Evolutionary conservation across 1,140 invertebrate genomes (phyloP).

Genomic region (Eupristina koningsbergeri): DNA sequence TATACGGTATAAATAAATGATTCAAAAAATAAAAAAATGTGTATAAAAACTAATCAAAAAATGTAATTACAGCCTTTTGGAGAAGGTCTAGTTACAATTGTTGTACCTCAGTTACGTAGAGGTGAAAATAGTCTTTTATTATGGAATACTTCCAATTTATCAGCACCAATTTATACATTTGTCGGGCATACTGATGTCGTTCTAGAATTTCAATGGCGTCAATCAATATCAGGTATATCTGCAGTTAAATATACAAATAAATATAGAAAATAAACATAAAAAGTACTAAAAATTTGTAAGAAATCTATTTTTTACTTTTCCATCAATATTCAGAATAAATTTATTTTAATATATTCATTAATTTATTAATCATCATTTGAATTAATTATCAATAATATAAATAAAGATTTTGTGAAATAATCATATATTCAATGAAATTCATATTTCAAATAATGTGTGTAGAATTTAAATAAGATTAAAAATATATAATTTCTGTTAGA

Average conservation of each 20-base stretch:
- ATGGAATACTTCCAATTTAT: slow-evolving; percentile 84
- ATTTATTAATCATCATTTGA: background rate
- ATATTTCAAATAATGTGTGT: no score
- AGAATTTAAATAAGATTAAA: no score
- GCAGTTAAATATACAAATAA: no score
- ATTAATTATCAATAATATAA: no score
- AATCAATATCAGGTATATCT: slow-evolving; percentile 76
- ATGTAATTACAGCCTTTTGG: slow-evolving; percentile 84
- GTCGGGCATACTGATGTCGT: slow-evolving; percentile 94
- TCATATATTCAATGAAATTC: no score
- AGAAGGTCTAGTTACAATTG: slow-evolving; percentile 91
- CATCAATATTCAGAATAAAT: background rate
- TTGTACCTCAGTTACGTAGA: slow-evolving; percentile 84
- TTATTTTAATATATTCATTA: background rate
- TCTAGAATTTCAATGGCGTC: slow-evolving; percentile 94
- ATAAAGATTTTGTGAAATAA: no score
- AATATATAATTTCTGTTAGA: background rate
- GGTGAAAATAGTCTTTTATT: slow-evolving; percentile 87
- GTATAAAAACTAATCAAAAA: background rate
- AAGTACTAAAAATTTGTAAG: background rate
- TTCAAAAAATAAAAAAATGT: slow-evolving; percentile 8
- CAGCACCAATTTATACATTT: slow-evolving; percentile 87
- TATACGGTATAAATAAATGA: slow-evolving; percentile 79
- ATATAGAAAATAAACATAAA: background rate
- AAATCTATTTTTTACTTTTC: background rate